phyloP scores from a whole-genome alignment of 2,113 vertebrate species.

The Bubo bubo region DNA sequence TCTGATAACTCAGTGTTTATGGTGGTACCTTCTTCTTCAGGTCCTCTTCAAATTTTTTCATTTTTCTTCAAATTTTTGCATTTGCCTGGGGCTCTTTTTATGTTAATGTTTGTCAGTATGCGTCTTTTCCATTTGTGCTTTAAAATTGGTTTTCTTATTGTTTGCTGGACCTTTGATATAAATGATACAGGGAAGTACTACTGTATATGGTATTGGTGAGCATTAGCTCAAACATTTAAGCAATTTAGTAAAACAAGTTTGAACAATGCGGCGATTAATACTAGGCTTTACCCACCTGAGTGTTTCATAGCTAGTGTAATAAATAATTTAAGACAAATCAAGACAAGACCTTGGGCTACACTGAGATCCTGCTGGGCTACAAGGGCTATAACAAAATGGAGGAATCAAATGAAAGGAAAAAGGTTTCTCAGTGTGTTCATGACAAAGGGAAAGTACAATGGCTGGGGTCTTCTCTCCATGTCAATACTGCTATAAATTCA shows the following conservation, averaged over 20 bases:
- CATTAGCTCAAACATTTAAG: neutral
- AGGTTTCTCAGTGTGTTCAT: neutral
- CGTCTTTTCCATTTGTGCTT: neutral
- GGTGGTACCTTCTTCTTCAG: neutral
- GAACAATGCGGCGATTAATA: neutral
- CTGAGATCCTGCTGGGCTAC: neutral
- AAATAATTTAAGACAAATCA: neutral
- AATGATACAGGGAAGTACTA: neutral
- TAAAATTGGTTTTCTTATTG: neutral
- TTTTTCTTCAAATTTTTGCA: neutral
- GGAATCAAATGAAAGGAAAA: neutral
- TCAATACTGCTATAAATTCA: neutral
- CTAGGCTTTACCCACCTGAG: neutral
- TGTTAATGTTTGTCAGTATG: fast-evolving
- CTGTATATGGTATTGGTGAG: fast-evolving
- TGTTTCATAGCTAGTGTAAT: neutral
- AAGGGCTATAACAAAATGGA: neutral
- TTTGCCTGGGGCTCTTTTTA: neutral
- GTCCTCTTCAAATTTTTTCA: fast-evolving
- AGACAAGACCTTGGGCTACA: neutral
- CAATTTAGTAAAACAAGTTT: neutral
- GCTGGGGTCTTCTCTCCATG: neutral
- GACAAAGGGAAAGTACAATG: neutral
- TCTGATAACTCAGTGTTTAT: neutral
- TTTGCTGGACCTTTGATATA: neutral